Conservation (phyloP, 2,797 vertebrate genomes). For the Microctenopoma steveboyesi region DNA sequence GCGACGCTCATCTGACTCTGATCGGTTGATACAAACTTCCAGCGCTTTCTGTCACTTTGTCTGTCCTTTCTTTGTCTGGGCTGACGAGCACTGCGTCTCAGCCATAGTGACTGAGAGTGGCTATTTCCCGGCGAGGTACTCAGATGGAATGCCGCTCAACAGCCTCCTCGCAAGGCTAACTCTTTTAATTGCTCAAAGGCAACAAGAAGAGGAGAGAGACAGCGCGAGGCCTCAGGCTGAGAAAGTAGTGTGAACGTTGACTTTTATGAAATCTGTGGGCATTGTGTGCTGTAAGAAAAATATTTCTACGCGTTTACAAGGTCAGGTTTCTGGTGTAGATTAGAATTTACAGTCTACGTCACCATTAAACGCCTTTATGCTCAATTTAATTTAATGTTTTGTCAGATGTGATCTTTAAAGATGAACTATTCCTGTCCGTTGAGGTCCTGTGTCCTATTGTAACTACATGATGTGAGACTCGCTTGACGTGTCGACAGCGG, state of each 20-base stretch:
- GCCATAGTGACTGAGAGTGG: slow-evolving; percentile 41
- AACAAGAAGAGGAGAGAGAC: slow-evolving; percentile 16
- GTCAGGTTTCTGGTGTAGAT: too few relatives aligned
- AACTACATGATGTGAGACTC: too few relatives aligned
- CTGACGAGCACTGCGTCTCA: slow-evolving; percentile 32
- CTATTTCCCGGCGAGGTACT: slow-evolving; percentile 63
- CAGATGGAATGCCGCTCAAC: slow-evolving; percentile 41
- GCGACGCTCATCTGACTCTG: slow-evolving; percentile 35
- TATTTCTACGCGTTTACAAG: too few relatives aligned
- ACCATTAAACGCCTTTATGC: too few relatives aligned
- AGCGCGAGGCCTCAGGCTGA: slow-evolving; percentile 25
- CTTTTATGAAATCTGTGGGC: slow-evolving; percentile 27
- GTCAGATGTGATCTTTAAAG: too few relatives aligned
- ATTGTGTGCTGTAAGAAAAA: too few relatives aligned
- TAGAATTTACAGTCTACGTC: too few relatives aligned
- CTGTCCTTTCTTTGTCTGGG: slow-evolving; percentile 60
- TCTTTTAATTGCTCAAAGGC: slow-evolving; percentile 63
- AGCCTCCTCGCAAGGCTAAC: slow-evolving; percentile 62
- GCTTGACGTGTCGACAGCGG: too few relatives aligned
- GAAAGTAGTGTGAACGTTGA: slow-evolving; percentile 16
- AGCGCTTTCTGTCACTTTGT: slow-evolving; percentile 58
- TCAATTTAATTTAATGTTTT: too few relatives aligned
- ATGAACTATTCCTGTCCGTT: too few relatives aligned
- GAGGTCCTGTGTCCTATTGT: too few relatives aligned
- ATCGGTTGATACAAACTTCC: slow-evolving; percentile 66